Conservation (phyloP, 2,113 vertebrate species). For the Indri indri region DNA sequence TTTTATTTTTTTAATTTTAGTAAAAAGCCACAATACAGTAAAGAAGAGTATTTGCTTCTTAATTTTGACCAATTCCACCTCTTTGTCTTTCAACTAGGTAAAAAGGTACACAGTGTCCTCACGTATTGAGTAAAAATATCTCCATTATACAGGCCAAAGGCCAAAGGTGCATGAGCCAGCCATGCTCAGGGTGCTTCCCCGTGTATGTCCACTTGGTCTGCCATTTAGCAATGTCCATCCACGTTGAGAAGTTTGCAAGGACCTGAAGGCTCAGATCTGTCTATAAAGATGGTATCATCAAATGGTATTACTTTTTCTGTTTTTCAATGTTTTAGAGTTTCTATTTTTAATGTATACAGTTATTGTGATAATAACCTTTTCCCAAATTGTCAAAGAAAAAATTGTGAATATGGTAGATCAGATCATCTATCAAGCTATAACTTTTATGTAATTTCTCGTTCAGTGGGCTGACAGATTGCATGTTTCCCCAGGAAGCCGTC, state of each 20-base stretch:
- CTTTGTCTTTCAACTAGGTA: background rate
- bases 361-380: constrained; percentile 29
- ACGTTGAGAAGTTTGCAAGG: background rate
- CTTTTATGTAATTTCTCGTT: background rate
- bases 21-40: background rate
- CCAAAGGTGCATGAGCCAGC: background rate
- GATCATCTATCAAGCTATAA: background rate
- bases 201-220: background rate
- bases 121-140: background rate
- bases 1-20: background rate
- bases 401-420: background rate
- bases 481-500: background rate
- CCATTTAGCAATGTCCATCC: background rate
- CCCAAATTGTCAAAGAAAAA: background rate
- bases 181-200: background rate
- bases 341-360: background rate
- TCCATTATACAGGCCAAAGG: background rate
- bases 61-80: background rate
- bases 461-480: background rate
- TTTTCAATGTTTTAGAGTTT: background rate
- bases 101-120: background rate
- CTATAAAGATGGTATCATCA: background rate
- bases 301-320: background rate
- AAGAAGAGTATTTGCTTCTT: background rate
- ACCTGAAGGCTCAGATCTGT: background rate